Evolutionary conservation across 2,113 vertebrate species (phyloP).

Genomic region (Callospermophilus lateralis): DNA sequence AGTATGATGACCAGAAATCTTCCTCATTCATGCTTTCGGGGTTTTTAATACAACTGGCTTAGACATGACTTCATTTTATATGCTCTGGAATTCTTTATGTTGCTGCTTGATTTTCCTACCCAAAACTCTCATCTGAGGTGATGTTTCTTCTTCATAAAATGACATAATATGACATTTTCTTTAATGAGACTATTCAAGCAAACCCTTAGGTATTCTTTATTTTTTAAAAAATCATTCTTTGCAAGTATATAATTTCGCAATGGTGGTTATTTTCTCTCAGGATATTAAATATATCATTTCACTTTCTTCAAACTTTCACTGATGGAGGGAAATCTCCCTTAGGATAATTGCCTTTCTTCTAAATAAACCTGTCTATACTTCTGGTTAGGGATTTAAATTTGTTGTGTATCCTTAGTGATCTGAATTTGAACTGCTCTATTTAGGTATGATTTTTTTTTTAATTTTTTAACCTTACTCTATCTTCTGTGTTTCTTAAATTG

Average conservation of each 20-base stretch:
- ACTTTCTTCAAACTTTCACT: conserved; percentile 2
- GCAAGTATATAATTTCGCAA: not conserved
- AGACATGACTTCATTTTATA: not conserved
- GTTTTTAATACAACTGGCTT: not conserved
- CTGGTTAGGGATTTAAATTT: not conserved
- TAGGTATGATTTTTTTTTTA: not conserved
- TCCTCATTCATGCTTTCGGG: not conserved
- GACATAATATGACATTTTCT: not conserved
- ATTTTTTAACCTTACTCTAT: not conserved
- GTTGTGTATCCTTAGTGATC: not conserved
- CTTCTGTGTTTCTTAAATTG: not conserved
- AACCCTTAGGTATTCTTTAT: not conserved
- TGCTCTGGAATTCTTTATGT: not conserved
- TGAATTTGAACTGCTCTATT: not conserved
- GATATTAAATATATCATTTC: not conserved
- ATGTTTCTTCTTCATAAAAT: not conserved
- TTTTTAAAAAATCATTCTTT: not conserved
- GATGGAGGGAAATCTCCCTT: not conserved
- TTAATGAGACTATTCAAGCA: not conserved
- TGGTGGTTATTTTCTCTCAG: not conserved
- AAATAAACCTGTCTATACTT: not conserved
- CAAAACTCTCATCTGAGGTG: not conserved
- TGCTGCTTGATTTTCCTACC: not conserved
- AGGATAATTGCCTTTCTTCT: not conserved
- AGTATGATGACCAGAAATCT: not conserved